Evolutionary conservation across 2,888 invertebrate genomes (phyloP), one percentile per base, ranked within the genome.

Genomic region (Trilocha varians): DNA sequence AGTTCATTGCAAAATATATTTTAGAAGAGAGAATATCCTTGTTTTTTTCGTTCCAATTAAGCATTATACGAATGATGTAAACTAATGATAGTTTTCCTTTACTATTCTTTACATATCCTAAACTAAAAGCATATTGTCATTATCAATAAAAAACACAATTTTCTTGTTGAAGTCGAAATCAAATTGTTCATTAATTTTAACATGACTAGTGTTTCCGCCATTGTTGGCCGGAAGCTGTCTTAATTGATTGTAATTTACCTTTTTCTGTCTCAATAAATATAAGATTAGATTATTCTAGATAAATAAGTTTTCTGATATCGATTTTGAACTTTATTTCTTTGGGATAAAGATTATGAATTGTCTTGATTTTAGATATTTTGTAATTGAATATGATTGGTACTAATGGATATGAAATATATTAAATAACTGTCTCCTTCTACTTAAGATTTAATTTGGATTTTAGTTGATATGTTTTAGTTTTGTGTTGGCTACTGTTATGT

Each of bases 221-320:
- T 45, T 46, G 44, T 38, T 41, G 25, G 48, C 51, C 61, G 62
- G 61, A 59, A 57, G 45, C 57, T 34, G 25, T 46, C 60, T 62
- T 54, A 57, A 62, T 61, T 52, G 54, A 52, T 45, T 42, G 47
- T 47, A 55, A 62, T 57, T 57, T 58, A 55, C 57, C 58, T 53
- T 52, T 48, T 55, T 52, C 53, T 56, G 58, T 54, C 57, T 52
- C 32, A 42, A 52, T 49, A 57, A 53, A 47, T 45, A 38, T 48
- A 42, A 36, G 42, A 45, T 50, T 50, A 45, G 42, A 38, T 45
- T 11, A 25, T 25, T 9, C 5, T 6, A 25, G 11, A 25, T 25
- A 11, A 25, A 25, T 9, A 11, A 25, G 11, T 25, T 2, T 9
- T 25, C n/a, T 25, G 25, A 9, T 25, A 5, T 9, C 5, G 11